These are phyloP conservation scores for Junco hyemalis DNA, from an alignment of 2,113 vertebrate genomes.

Conservation along the genomic window DNA sequence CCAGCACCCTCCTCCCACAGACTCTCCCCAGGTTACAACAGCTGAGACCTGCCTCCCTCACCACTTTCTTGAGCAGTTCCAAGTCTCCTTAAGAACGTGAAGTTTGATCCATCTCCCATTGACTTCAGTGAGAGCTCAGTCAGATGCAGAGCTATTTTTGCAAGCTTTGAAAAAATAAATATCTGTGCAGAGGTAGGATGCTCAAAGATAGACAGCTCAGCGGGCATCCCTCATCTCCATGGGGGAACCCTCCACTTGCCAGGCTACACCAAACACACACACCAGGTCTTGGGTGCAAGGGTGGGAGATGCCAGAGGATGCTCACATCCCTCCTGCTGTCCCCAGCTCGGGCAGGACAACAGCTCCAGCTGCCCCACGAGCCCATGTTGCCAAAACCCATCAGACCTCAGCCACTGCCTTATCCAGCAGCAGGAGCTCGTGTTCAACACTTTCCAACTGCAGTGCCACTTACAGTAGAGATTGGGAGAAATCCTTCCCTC, in stretches of 20 bases:
- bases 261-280: not conserved
- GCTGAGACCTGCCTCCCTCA: not conserved
- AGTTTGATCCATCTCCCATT: not conserved
- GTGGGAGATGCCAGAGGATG: not conserved
- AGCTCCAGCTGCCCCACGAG: not conserved
- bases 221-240: rapidly evolving
- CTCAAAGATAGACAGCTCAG: rapidly evolving
- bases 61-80: not conserved
- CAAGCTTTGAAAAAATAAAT: not conserved
- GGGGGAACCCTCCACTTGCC: rapidly evolving
- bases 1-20: not conserved
- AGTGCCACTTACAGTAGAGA: not conserved
- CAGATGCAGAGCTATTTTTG: not conserved
- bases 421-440: rapidly evolving
- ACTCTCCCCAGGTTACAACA: not conserved
- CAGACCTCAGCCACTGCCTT: not conserved
- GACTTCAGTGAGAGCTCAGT: not conserved
- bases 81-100: not conserved
- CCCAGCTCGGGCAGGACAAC: rapidly evolving
- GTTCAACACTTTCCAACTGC: not conserved
- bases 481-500: not conserved
- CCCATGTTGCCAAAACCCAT: rapidly evolving
- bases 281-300: not conserved
- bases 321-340: not conserved
- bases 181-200: not conserved